A percentile compares a stretch with the other conserved stretches of the same genome.
Conservation (phyloP, 2,797 vertebrate genomes). For the Alosa sapidissima region DNA sequence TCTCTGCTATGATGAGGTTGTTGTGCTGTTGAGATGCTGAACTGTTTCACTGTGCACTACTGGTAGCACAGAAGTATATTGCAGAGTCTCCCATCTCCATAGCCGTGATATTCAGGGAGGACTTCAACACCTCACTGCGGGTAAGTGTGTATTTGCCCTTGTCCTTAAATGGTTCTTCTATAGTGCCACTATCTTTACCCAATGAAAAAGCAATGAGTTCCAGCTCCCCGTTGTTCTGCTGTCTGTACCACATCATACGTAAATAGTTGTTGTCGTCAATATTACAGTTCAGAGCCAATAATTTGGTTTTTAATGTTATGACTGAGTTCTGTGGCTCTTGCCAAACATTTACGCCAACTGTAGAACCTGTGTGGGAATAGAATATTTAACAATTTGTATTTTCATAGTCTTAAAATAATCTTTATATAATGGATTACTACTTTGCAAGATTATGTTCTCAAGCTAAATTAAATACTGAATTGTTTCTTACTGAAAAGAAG, state of each 20-base stretch:
- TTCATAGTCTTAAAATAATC: not conserved
- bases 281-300: conserved; percentile 49
- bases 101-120: not conserved
- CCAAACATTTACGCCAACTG: conserved; percentile 43
- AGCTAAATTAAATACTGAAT: not conserved
- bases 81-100: conserved; percentile 50
- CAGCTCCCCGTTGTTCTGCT: conserved; percentile 28
- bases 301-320: not conserved
- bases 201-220: conserved; percentile 38
- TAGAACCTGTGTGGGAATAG: conserved; percentile 47
- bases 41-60: conserved; percentile 53
- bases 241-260: conserved; percentile 66
- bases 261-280: conserved; percentile 47
- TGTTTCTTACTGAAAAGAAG: not conserved
- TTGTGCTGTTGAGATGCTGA: conserved; percentile 47
- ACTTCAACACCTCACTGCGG: not conserved
- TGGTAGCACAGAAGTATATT: conserved; percentile 66
- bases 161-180: conserved; percentile 39
- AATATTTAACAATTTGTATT: not conserved
- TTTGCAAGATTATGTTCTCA: not conserved
- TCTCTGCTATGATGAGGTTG: conserved; percentile 46
- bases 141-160: not conserved
- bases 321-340: conserved; percentile 35
- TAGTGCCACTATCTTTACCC: not conserved
- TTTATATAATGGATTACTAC: not conserved